These are phyloP conservation scores for Platerodrilus igneus DNA, from an alignment of 2,888 invertebrate species.

Conservation along the genomic window DNA sequence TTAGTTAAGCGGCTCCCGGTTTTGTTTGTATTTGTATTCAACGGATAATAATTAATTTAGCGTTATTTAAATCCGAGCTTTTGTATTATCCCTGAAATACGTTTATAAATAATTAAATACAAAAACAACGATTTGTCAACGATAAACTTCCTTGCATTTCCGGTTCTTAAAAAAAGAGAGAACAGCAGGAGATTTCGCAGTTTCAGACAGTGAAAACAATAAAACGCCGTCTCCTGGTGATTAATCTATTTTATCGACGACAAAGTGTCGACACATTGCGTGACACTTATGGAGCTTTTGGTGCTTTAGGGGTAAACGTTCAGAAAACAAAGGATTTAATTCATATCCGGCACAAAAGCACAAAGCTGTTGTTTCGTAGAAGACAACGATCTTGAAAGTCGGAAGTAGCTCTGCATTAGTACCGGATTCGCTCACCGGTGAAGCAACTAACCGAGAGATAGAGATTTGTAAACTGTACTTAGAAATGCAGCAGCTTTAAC, in stretches of 20 bases:
- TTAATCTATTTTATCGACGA: constrained; percentile 31
- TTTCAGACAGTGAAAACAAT: constrained; percentile 21
- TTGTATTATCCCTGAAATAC: too few species aligned
- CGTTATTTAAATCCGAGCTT: too few species aligned
- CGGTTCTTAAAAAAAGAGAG: constrained; percentile 12
- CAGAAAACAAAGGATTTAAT: constrained; percentile 35
- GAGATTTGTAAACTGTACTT: too few species aligned
- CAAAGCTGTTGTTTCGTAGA: constrained; percentile 35
- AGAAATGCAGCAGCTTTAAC: too few species aligned
- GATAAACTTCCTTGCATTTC: too few species aligned
- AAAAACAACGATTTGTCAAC: too few species aligned
- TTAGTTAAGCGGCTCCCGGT: constrained; percentile 20
- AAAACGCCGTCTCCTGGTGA: constrained; percentile 27
- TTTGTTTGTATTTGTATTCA: too few species aligned
- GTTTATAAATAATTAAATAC: too few species aligned
- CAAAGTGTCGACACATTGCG: constrained; percentile 25
- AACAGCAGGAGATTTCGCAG: constrained; percentile 17
- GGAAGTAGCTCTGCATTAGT: constrained; percentile 40
- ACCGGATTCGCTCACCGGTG: constrained; percentile 38
- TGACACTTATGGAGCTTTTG: constrained; percentile 25
- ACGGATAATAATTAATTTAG: too few species aligned
- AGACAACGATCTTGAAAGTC: constrained; percentile 33
- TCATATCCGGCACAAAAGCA: constrained; percentile 34
- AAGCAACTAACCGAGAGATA: constrained; percentile 25
- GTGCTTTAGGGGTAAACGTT: constrained; percentile 24